Conservation (phyloP, 2,888 invertebrate genomes). For the Drosophila diplacantha region DNA sequence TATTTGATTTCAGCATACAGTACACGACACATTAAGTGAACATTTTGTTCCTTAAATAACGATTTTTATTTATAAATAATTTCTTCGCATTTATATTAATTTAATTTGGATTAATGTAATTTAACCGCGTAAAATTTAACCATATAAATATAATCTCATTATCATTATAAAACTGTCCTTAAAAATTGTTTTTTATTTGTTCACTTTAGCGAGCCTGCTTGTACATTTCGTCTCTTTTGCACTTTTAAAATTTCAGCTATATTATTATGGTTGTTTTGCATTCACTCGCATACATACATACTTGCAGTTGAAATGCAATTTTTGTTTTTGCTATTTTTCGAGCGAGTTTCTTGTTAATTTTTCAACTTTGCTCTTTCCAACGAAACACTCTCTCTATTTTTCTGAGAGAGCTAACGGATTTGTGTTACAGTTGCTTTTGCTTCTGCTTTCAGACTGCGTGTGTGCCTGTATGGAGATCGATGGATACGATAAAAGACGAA, state of each 20-base stretch:
- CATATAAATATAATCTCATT: neutral
- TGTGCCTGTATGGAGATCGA: constrained; percentile 62
- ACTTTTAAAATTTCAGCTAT: constrained; percentile 30
- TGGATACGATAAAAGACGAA: constrained; percentile 69
- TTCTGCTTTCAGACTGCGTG: constrained; percentile 32
- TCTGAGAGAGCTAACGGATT: constrained; percentile 62
- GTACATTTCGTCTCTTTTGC: constrained; percentile 20
- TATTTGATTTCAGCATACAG: constrained; percentile 34
- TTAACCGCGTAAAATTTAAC: neutral
- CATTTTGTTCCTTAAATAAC: neutral
- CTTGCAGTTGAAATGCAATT: constrained; percentile 51
- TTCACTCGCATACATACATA: constrained; percentile 22
- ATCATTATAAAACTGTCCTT: no score
- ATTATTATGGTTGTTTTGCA: constrained; percentile 41
- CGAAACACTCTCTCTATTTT: constrained; percentile 32
- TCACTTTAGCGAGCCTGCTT: neutral
- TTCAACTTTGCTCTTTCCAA: constrained; percentile 54
- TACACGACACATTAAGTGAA: neutral
- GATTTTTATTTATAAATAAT: neutral
- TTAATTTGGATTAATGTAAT: neutral
- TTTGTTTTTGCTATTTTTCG: constrained; percentile 31
- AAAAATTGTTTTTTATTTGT: neutral
- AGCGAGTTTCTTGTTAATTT: constrained; percentile 42
- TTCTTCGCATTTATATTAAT: neutral
- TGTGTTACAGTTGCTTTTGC: constrained; percentile 54